Conservation (phyloP, 2,113 vertebrate genomes). For the Nansenia antarctica region DNA sequence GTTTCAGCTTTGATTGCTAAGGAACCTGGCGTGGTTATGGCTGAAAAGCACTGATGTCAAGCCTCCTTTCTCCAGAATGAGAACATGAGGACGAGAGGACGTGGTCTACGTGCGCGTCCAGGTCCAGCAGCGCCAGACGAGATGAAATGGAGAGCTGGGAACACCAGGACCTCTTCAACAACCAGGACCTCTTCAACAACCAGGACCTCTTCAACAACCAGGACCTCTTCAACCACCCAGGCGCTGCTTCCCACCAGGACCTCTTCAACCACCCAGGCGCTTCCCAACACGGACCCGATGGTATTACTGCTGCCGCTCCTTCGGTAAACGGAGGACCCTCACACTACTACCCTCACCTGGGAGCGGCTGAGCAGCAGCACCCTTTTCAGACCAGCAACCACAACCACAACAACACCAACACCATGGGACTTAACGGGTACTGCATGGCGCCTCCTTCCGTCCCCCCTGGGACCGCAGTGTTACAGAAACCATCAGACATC, state of each 20-base stretch:
- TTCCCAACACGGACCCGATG: conserved; percentile 32
- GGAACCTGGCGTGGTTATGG: no score
- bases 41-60: no score
- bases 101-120: conserved; percentile 75
- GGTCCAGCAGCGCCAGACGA: conserved; percentile 64
- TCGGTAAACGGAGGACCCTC: conserved; percentile 24
- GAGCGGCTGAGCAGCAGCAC: conserved; percentile 28
- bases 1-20: no score
- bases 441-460: conserved; percentile 59
- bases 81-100: conserved; percentile 77
- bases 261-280: conserved; percentile 67
- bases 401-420: no score
- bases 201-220: conserved; percentile 65
- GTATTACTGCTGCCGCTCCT: conserved; percentile 23
- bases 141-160: conserved; percentile 79
- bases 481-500: conserved; percentile 59
- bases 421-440: conserved; percentile 72
- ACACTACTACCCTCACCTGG: no score
- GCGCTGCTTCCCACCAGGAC: no score
- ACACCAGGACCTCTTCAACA: conserved; percentile 67
- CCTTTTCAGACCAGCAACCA: conserved; percentile 34
- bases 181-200: conserved; percentile 66
- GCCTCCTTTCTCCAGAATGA: conserved; percentile 39
- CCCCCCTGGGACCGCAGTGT: conserved; percentile 49
- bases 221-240: conserved; percentile 71